phyloP scores from a whole-genome alignment of 1,140 invertebrate genomes.

The Microvelia longipes region DNA sequence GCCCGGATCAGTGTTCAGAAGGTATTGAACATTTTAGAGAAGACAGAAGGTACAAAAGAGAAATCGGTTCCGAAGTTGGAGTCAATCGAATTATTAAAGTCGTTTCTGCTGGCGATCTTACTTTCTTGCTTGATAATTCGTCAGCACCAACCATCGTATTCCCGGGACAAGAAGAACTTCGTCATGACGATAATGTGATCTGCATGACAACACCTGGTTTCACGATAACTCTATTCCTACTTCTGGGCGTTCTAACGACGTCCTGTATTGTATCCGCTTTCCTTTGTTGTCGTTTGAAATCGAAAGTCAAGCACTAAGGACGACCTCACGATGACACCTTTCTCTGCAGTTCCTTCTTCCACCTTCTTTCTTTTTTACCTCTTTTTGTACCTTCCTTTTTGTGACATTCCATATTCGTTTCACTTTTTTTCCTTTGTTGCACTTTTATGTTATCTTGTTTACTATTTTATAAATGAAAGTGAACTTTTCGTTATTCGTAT shows the following conservation, averaged over 20 bases:
- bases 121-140: slow-evolving; percentile 66
- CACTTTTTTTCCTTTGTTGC: not conserved
- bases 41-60: slow-evolving; percentile 33
- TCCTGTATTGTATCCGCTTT: slow-evolving; percentile 72
- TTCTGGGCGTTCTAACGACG: slow-evolving; percentile 60
- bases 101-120: slow-evolving; percentile 81
- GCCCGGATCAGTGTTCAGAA: slow-evolving; percentile 76
- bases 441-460: too few relatives aligned
- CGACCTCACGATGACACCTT: not conserved
- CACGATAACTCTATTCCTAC: slow-evolving; percentile 61
- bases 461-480: too few relatives aligned
- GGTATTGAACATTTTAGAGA: slow-evolving; percentile 56
- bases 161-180: slow-evolving; percentile 58
- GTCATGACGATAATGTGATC: slow-evolving; percentile 45
- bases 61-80: slow-evolving; percentile 62
- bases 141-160: slow-evolving; percentile 55
- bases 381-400: not conserved
- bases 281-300: slow-evolving; percentile 56
- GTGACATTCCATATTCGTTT: not conserved
- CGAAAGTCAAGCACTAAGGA: slow-evolving; percentile 13
- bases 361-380: not conserved
- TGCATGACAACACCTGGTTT: slow-evolving; percentile 87
- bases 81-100: slow-evolving; percentile 81
- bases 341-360: not conserved
- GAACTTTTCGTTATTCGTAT: too few relatives aligned